Conservation (phyloP, 2,888 invertebrate species). For the Spodoptera picta region DNA sequence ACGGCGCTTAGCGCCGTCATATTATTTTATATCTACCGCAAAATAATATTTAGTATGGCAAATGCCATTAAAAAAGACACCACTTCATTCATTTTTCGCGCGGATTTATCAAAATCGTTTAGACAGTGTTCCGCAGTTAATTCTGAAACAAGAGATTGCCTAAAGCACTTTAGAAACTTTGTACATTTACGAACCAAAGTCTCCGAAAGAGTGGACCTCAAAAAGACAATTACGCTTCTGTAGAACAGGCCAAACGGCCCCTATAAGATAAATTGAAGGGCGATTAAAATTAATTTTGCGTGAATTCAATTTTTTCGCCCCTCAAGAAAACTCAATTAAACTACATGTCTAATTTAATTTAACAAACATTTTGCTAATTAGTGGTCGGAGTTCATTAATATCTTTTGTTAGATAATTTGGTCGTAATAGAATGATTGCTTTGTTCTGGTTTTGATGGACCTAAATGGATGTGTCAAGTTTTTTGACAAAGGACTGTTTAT, state of each 20-base stretch:
- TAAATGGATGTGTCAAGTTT: constrained; percentile 31
- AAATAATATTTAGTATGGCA: neutral
- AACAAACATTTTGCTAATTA: constrained; percentile 53
- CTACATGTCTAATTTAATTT: constrained; percentile 66
- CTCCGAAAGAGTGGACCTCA: constrained; percentile 20
- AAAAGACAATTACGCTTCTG: constrained; percentile 33
- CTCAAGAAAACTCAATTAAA: constrained; percentile 62
- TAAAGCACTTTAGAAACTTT: constrained; percentile 28
- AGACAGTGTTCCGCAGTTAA: constrained; percentile 18
- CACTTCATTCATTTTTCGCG: constrained; percentile 1
- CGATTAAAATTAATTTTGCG: constrained; percentile 76
- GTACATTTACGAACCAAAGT: constrained; percentile 26
- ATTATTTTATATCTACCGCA: too few relatives aligned
- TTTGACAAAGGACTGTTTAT: constrained; percentile 30
- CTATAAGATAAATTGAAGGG: constrained; percentile 64
- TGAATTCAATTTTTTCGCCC: constrained; percentile 69
- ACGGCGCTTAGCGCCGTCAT: too few relatives aligned
- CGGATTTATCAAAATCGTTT: constrained; percentile 24
- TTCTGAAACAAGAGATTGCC: constrained; percentile 17
- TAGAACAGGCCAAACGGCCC: constrained; percentile 47
- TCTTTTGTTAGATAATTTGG: constrained; percentile 56
- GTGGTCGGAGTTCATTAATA: constrained; percentile 42
- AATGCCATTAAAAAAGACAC: neutral
- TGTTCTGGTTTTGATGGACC: constrained; percentile 34
- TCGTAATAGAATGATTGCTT: constrained; percentile 49